Base-by-base conservation (phyloP, 2,888 invertebrate species). In the Hypomecis punctinalis region DNA sequence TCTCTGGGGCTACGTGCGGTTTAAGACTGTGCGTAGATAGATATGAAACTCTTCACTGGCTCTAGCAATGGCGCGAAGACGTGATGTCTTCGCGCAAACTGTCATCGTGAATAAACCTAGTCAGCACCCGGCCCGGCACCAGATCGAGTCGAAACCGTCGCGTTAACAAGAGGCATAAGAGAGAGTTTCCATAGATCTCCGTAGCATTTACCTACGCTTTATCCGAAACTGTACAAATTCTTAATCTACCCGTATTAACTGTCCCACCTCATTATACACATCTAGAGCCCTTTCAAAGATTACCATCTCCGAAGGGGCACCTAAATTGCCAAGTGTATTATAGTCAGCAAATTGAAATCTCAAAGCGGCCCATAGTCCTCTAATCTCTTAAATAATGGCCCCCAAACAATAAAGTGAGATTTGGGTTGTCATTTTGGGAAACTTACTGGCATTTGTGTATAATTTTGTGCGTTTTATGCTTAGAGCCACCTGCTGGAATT, bases 391-490 rank as follows among this genome's bases (percentile, higher is more conserved):
- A 86, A 86, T 87, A 85, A 88, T 86, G 79, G 84, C 78, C 73
- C 80, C 81, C 80, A 83, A 85, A 88, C 86, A 87, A 86, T 88
- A 87, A 88, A 86, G 82, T 79, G 78, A 83, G 85, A 85, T 86
- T 87, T 83, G 81, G 82, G 80, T 75, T 82, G 85, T 83, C 84
- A 82, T 86, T 86, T 82, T 74, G 76, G 62, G 75, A 76, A 83
- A 83, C 82, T 82, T 78, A 78, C 75, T 61, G 71, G 70, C 64
- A 61, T 63, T 66, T 63, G 71, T 61, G 67, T 64, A 67, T 68
- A 67, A 71, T 66, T 71, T 69, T 69, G 65, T 45, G 36, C 57
- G 63, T 55, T 62, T 58, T 63, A 69, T 52, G 52, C 55, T 60
- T 56, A 10, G 40, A 51, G 10, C 40, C 60, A 67, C 63, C 65